Percentiles rank a stretch among this genome's conserved stretches.
These are phyloP conservation scores for Vesta saturnalis DNA, from an alignment of 2,888 invertebrate genomes.

Conservation along the genomic window DNA sequence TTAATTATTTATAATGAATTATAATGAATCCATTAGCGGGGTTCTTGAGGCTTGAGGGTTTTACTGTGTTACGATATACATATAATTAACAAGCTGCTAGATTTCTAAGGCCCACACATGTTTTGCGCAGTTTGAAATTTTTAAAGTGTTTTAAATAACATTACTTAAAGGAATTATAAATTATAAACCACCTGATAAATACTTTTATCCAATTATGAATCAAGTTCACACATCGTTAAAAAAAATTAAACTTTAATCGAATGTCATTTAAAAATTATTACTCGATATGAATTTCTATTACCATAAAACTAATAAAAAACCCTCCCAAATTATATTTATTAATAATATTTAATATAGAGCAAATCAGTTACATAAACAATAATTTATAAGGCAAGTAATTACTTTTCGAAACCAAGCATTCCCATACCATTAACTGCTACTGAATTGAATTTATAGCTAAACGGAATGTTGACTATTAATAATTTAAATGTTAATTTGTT, in stretches of 20 bases:
- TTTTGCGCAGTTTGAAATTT: no score
- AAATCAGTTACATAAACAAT: constrained; percentile 34
- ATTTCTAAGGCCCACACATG: no score
- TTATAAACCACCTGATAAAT: neutral
- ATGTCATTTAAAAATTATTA: neutral
- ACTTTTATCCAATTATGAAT: neutral
- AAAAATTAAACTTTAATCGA: neutral
- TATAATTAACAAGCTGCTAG: no score
- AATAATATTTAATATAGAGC: neutral
- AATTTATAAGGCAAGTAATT: constrained; percentile 43
- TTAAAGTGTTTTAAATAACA: no score
- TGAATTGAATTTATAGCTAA: constrained; percentile 56
- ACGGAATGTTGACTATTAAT: constrained; percentile 61
- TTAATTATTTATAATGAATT: no score
- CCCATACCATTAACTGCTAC: constrained; percentile 47
- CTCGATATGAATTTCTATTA: neutral
- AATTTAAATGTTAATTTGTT: constrained; percentile 65
- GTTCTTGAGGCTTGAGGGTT: no score
- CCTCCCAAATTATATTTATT: neutral
- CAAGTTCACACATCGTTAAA: neutral
- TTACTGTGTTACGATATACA: no score
- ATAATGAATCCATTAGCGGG: no score
- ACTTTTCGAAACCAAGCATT: constrained; percentile 34
- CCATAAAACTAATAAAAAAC: neutral
- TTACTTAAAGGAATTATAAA: no score